Evolutionary conservation across 1,140 invertebrate genomes (phyloP).

Genomic region (Papilio helenus): DNA sequence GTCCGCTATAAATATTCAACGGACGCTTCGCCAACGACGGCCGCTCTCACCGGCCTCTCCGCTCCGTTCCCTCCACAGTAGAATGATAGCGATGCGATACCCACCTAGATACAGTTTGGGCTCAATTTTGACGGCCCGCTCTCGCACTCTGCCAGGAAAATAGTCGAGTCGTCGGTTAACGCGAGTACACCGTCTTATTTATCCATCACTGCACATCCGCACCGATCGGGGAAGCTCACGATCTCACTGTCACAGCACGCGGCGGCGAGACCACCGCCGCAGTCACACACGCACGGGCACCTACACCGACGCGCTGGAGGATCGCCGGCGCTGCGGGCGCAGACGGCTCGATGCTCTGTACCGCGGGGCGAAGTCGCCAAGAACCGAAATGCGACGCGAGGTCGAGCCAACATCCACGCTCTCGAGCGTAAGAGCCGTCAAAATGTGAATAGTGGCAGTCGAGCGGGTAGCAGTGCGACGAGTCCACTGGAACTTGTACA

Average conservation of each 20-base stretch:
- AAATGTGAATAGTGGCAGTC: conserved; percentile 70
- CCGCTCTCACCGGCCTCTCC: conserved; percentile 56
- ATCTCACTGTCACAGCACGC: conserved; percentile 80
- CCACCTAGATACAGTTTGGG: conserved; percentile 81
- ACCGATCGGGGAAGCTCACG: conserved; percentile 73
- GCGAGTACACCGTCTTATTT: conserved; percentile 72
- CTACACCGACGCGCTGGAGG: conserved; percentile 46
- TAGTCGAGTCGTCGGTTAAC: conserved; percentile 56
- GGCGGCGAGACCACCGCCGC: conserved; percentile 58
- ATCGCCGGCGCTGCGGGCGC: conserved; percentile 50
- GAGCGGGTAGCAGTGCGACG: conserved; percentile 64
- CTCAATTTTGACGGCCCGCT: conserved; percentile 81
- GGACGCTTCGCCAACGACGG: conserved; percentile 60
- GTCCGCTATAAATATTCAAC: conserved; percentile 78
- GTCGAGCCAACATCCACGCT: conserved; percentile 73
- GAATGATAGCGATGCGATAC: conserved; percentile 57
- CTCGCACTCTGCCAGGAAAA: conserved; percentile 69
- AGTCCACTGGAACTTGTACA: conserved; percentile 54
- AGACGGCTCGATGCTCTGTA: conserved; percentile 43
- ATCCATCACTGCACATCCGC: conserved; percentile 83
- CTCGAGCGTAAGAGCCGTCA: conserved; percentile 72
- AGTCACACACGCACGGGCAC: conserved; percentile 66
- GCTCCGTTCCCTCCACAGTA: conserved; percentile 37
- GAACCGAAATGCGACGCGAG: conserved; percentile 65
- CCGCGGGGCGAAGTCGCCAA: conserved; percentile 62